Evolutionary conservation across 2,113 vertebrate species (phyloP), one percentile per base, ranked within the genome.

Genomic region (Tachysurus fulvidraco): DNA sequence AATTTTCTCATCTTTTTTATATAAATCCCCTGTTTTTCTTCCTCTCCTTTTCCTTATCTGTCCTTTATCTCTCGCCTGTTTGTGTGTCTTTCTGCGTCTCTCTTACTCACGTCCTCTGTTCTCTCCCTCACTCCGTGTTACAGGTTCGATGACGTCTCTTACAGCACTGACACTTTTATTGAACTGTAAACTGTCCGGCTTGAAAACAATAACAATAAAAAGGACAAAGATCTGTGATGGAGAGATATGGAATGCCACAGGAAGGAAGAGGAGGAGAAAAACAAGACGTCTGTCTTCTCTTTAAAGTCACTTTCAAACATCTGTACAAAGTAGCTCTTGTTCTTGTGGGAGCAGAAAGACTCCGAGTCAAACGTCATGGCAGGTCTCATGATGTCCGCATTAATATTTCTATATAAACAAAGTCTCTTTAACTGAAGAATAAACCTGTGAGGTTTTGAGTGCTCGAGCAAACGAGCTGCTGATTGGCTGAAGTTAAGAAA

Each of bases 131-230:
- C 41, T 74, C 21, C 14, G 11, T 52, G 57, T 52, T 28, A 74
- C 36, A 74, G 12, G 41, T 3, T 44, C 23, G 78, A 60, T 52
- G 65, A 28, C 65, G 71, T 67, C 46, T 57, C n/a, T 81, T 19
- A 19, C 59, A 19, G 12, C 57, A 23, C 78, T 83, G 86, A 88
- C 85, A 83, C 30, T 25, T 73, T 87, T 83, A 85, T 83, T 78
- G 79, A 67, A 23, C 36, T 46, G 28, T 71, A 81, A 64, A 81
- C 10, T 41, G 46, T 83, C 41, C 36, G 50, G 78, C 25, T 41
- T 55, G 30, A 46, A 76, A 82, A 82, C 67, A 23, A 44, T 19
- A 69, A 67, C 67, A 81, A 60, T 73, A 73, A 44, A 21, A 8
- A 44, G 57, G 69, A 85, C 36, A 77, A 2, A 57, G 16, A 55